These are phyloP conservation scores for Propsilocerus akamusi DNA, from an alignment of 1,140 invertebrate genomes.

Conservation along the genomic window DNA sequence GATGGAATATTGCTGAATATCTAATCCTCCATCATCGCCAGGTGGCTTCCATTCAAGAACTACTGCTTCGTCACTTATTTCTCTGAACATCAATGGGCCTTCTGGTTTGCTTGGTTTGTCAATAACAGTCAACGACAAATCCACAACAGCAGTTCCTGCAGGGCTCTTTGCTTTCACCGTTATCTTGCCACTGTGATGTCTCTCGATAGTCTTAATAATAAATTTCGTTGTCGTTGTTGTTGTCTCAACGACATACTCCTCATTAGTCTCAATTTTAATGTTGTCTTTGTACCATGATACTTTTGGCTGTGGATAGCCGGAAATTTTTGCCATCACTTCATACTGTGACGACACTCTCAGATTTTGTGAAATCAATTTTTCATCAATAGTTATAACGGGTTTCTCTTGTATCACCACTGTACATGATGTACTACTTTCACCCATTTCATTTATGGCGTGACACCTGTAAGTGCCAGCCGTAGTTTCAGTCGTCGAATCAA, in stretches of 20 bases:
- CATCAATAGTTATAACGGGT: slow-evolving; percentile 38
- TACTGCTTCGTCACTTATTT: slow-evolving; percentile 50
- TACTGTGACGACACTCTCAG: slow-evolving; percentile 36
- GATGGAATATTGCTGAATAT: slow-evolving; percentile 59
- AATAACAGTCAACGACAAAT: slow-evolving; percentile 60
- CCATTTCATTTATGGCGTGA: slow-evolving; percentile 49
- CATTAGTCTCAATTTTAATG: slow-evolving; percentile 26
- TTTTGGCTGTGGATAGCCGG: slow-evolving; percentile 45
- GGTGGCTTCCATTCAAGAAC: slow-evolving; percentile 68
- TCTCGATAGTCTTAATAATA: slow-evolving; percentile 31
- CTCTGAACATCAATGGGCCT: slow-evolving; percentile 50
- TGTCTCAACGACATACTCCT: slow-evolving; percentile 32
- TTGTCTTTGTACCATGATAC: slow-evolving; percentile 45
- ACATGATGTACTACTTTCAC: slow-evolving; percentile 47
- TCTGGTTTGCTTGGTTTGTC: slow-evolving; percentile 71
- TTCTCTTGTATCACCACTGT: slow-evolving; percentile 42
- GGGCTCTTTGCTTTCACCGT: slow-evolving; percentile 44
- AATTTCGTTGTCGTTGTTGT: slow-evolving; percentile 31
- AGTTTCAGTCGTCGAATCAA: slow-evolving; percentile 40
- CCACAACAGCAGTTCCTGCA: slow-evolving; percentile 45
- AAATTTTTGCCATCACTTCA: slow-evolving; percentile 36
- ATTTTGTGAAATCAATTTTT: slow-evolving; percentile 37
- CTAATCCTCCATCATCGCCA: slow-evolving; percentile 55
- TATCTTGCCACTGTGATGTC: slow-evolving; percentile 44
- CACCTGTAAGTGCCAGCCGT: slow-evolving; percentile 51